phyloP scores from a whole-genome alignment of 64 coral and sea anemone species.

The Montipora cactus region DNA sequence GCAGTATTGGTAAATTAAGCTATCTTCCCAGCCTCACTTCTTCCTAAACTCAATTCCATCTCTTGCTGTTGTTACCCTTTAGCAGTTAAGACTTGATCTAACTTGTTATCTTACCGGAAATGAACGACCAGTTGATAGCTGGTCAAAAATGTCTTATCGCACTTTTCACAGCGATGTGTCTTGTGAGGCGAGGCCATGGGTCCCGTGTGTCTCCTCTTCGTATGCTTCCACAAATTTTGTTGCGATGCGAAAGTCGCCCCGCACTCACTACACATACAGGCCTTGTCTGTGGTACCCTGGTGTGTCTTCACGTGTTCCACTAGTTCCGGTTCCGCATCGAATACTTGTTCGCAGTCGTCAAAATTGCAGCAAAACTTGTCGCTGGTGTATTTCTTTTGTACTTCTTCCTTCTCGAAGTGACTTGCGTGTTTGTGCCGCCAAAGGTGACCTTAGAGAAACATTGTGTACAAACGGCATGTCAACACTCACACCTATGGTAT shows the following conservation, averaged over 20 bases:
- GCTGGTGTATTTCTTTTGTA: slow-evolving; percentile 57
- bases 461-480: not conserved
- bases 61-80: too few species aligned
- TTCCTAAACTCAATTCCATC: too few species aligned
- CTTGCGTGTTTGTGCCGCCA: slow-evolving; percentile 91
- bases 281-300: slow-evolving; percentile 29
- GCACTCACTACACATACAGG: slow-evolving; percentile 66
- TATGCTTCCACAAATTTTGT: slow-evolving; percentile 78
- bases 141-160: slow-evolving; percentile 69
- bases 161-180: slow-evolving; percentile 63
- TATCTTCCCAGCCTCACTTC: too few species aligned
- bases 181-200: not conserved
- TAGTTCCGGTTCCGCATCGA: slow-evolving; percentile 62
- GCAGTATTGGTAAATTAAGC: not conserved
- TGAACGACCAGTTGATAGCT: slow-evolving; percentile 72
- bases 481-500: not conserved
- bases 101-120: slow-evolving; percentile 40
- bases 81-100: not conserved
- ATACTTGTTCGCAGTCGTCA: slow-evolving; percentile 52
- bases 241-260: slow-evolving; percentile 69
- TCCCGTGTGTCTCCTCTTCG: slow-evolving; percentile 44
- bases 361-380: slow-evolving; percentile 63
- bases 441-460: slow-evolving; percentile 68
- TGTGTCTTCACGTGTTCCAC: slow-evolving; percentile 43
- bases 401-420: slow-evolving; percentile 83